These are phyloP conservation scores for Brenthis hecate DNA, from an alignment of 2,888 invertebrate species.

Conservation along the genomic window DNA sequence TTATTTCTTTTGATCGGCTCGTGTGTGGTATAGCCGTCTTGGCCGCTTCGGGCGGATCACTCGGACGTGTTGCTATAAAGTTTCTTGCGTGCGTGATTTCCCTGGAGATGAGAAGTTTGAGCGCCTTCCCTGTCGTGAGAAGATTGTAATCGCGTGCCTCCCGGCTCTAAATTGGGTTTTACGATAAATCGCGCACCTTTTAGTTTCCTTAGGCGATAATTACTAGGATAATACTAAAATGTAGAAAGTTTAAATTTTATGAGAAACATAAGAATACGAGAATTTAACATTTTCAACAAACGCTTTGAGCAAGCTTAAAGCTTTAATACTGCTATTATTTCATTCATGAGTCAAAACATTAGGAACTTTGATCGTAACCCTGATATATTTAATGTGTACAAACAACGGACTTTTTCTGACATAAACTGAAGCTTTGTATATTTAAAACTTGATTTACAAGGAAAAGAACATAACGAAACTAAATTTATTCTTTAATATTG, in stretches of 20 bases:
- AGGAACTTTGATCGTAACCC: too few relatives aligned
- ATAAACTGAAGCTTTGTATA: too few relatives aligned
- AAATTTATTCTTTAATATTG: too few relatives aligned
- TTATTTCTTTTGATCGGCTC: conserved; percentile 71
- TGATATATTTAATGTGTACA: background rate
- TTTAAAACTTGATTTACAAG: too few relatives aligned
- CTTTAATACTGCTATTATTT: too few relatives aligned
- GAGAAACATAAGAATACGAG: background rate
- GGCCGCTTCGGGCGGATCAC: conserved; percentile 76
- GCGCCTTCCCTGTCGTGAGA: conserved; percentile 82
- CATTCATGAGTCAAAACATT: background rate
- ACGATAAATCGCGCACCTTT: conserved; percentile 78
- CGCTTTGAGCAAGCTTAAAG: background rate
- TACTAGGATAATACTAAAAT: conserved; percentile 42
- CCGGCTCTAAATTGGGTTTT: conserved; percentile 80
- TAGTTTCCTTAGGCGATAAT: conserved; percentile 75
- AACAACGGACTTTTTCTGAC: too few relatives aligned
- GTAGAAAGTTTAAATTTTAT: background rate
- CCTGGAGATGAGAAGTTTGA: conserved; percentile 82
- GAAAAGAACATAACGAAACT: too few relatives aligned
- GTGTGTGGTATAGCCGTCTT: conserved; percentile 68
- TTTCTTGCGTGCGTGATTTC: conserved; percentile 83
- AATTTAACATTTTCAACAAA: background rate
- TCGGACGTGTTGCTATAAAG: conserved; percentile 82
- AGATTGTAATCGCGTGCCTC: conserved; percentile 82